Percentiles rank a stretch among this genome's conserved stretches.
These are phyloP conservation scores for Gallinago media DNA, from an alignment of 2,113 vertebrate species.

Conservation along the genomic window DNA sequence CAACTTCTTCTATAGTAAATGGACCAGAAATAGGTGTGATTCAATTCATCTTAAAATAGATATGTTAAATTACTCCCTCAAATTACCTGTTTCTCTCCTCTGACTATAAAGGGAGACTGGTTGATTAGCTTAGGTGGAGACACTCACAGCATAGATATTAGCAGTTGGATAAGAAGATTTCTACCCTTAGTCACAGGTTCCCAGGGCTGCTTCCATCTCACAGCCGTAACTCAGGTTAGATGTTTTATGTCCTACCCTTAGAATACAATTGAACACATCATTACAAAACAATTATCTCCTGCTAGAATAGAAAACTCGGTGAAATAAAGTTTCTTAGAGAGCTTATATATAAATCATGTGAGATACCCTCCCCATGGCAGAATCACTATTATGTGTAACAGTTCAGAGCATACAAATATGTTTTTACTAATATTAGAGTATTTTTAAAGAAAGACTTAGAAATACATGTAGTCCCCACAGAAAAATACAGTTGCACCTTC, in stretches of 20 bases:
- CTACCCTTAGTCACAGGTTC: background rate
- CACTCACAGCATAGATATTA: background rate
- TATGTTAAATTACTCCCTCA: slow-evolving; percentile 17
- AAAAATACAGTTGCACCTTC: background rate
- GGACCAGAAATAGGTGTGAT: background rate
- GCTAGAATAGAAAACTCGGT: background rate
- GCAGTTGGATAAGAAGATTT: background rate
- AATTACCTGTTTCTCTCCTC: slow-evolving; percentile 35
- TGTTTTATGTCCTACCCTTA: background rate
- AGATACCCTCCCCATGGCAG: background rate
- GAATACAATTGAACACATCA: background rate
- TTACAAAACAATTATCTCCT: background rate
- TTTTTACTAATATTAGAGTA: background rate
- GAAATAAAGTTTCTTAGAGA: background rate
- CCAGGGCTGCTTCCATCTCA: background rate
- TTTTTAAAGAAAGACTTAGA: background rate
- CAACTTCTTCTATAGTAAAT: background rate
- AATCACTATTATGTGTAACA: background rate
- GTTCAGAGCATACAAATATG: accelerated
- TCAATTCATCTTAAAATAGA: slow-evolving; percentile 26
- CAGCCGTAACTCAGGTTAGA: background rate
- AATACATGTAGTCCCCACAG: background rate
- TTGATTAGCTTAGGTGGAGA: background rate
- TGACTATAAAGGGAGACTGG: background rate
- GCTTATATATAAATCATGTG: background rate